phyloP scores from a whole-genome alignment of 1,140 invertebrate genomes.

The Euwallacea fornicatus region DNA sequence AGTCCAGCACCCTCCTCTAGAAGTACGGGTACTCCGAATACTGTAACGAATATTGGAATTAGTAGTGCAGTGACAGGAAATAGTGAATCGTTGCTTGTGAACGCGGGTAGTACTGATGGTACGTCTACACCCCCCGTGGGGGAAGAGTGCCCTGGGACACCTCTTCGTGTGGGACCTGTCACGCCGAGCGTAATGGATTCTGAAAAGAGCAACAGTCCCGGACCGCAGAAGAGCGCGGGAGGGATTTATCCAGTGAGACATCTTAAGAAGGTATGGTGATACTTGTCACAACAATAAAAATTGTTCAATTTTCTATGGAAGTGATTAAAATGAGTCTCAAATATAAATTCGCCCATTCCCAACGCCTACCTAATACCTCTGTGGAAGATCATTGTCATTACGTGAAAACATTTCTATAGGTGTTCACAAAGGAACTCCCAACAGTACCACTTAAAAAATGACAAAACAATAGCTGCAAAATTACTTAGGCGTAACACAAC shows the following conservation, averaged over 20 bases:
- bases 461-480: too few species aligned
- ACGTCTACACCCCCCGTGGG: slow-evolving; percentile 19
- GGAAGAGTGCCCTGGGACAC: slow-evolving; percentile 41
- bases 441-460: too few species aligned
- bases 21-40: slow-evolving; percentile 34
- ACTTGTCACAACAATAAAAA: too few species aligned
- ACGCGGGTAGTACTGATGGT: background rate
- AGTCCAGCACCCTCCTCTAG: slow-evolving; percentile 56
- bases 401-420: too few species aligned
- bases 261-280: slow-evolving; percentile 64
- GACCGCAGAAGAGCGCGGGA: slow-evolving; percentile 52
- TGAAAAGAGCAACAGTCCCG: slow-evolving; percentile 64
- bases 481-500: too few species aligned
- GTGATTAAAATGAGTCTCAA: too few species aligned
- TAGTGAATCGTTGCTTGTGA: background rate
- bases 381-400: too few species aligned
- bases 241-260: slow-evolving; percentile 62
- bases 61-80: background rate
- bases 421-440: too few species aligned
- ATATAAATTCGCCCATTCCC: too few species aligned
- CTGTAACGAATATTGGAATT: slow-evolving; percentile 17
- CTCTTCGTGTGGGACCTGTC: slow-evolving; percentile 26
- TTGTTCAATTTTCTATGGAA: too few species aligned
- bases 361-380: too few species aligned
- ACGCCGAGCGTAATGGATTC: slow-evolving; percentile 55